Evolutionary conservation across 1,140 invertebrate genomes (phyloP).

Genomic region (Cyclina sinensis): DNA sequence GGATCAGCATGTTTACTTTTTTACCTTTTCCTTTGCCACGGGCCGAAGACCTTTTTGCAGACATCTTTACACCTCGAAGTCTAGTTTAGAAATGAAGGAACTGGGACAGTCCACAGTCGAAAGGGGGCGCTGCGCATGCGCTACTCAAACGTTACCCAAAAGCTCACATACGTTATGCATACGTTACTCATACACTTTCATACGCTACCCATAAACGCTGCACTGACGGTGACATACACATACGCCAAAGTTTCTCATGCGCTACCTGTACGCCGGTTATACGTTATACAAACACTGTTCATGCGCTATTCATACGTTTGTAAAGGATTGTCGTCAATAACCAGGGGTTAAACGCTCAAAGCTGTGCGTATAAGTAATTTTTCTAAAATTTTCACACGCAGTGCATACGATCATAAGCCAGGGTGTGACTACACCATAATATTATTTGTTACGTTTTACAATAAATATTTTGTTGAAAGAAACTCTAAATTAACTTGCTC

Average conservation of each 20-base stretch:
- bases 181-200: constrained; percentile 19
- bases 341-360: constrained; percentile 41
- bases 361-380: constrained; percentile 36
- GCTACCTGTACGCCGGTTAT: not conserved
- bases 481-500: no score
- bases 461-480: no score
- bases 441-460: no score
- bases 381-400: not conserved
- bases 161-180: constrained; percentile 33
- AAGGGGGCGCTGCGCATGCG: constrained; percentile 16
- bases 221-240: constrained; percentile 25
- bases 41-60: constrained; percentile 27
- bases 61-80: constrained; percentile 40
- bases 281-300: constrained; percentile 36
- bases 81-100: constrained; percentile 49
- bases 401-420: no score
- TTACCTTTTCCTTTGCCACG: constrained; percentile 8
- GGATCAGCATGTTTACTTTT: constrained; percentile 37
- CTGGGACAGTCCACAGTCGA: constrained; percentile 23
- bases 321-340: constrained; percentile 39
- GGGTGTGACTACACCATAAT: no score
- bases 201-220: constrained; percentile 30
- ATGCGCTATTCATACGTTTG: constrained; percentile 18
- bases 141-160: constrained; percentile 31
- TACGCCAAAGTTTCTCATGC: constrained; percentile 14